These are phyloP conservation scores for Musca vetustissima DNA, from an alignment of 1,140 invertebrate species.

Conservation along the genomic window DNA sequence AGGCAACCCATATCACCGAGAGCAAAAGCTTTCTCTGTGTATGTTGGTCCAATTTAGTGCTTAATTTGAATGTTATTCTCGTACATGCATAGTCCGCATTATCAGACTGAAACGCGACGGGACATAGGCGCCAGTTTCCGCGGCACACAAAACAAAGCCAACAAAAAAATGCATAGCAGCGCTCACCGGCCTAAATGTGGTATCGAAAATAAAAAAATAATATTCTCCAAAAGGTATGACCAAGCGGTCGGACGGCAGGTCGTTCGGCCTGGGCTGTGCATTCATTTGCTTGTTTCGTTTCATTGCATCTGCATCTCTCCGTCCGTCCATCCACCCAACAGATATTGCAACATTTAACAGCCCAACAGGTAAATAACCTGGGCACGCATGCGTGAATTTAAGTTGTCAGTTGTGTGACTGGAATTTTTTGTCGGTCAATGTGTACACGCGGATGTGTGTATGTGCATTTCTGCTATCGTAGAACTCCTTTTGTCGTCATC, in stretches of 20 bases:
- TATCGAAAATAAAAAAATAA: conserved; percentile 8
- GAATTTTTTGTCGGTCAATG: neutral
- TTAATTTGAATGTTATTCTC: conserved; percentile 23
- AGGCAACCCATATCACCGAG: neutral
- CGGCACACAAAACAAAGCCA: neutral
- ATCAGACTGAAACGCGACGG: conserved; percentile 22
- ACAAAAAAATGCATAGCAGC: neutral
- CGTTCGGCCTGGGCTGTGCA: no score
- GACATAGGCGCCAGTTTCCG: conserved; percentile 19
- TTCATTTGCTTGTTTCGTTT: neutral
- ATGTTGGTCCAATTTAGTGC: conserved; percentile 18
- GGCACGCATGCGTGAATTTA: conserved; percentile 16
- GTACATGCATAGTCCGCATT: conserved; percentile 14
- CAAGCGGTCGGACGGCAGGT: neutral
- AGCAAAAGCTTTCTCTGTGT: neutral
- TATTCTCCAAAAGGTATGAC: neutral
- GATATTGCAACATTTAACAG: no score
- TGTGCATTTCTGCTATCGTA: neutral
- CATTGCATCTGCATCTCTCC: conserved; percentile 8
- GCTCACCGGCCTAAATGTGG: neutral
- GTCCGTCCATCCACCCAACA: neutral
- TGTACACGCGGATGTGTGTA: no score
- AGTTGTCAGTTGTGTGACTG: conserved; percentile 21
- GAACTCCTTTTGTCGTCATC: neutral
- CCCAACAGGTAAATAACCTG: conserved; percentile 16